Conservation (phyloP, 2,797 vertebrate genomes). For the Notolepis coatsorum region DNA sequence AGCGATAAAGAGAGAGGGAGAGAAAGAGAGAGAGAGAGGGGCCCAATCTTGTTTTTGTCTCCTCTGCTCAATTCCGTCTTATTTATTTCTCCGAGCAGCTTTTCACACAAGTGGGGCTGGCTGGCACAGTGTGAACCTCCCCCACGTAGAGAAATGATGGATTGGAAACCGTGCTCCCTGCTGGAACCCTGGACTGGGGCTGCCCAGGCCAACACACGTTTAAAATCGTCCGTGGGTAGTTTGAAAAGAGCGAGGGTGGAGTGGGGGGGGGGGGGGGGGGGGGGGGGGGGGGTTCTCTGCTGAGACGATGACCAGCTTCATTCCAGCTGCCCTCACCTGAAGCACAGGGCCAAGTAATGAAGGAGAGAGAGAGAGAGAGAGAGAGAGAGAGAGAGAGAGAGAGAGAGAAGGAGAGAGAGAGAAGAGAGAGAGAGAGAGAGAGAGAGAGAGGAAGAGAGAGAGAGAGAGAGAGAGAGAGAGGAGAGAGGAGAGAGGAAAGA, state of each 20-base stretch:
- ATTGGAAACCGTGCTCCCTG: slow-evolving; percentile 70
- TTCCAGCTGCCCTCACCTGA: slow-evolving; percentile 48
- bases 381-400: slow-evolving; percentile 3
- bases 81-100: slow-evolving; percentile 61
- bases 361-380: slow-evolving; percentile 52
- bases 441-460: background rate
- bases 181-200: slow-evolving; percentile 75
- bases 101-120: slow-evolving; percentile 64
- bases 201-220: slow-evolving; percentile 69
- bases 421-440: background rate
- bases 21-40: slow-evolving; percentile 10
- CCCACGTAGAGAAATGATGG: slow-evolving; percentile 78
- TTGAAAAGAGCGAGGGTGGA: slow-evolving; percentile 45
- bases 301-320: slow-evolving; percentile 39
- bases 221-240: slow-evolving; percentile 74
- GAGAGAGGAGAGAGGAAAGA: background rate
- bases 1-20: slow-evolving; percentile 18
- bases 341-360: slow-evolving; percentile 60
- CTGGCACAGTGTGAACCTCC: slow-evolving; percentile 73
- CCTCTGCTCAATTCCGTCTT: slow-evolving; percentile 44
- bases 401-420: slow-evolving; percentile 6
- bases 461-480: background rate
- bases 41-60: slow-evolving; percentile 10
- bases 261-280: slow-evolving; percentile 50
- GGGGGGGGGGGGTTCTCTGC: slow-evolving; percentile 38